Percentiles rank a stretch among this genome's conserved stretches.
Evolutionary conservation across 2,113 vertebrate species (phyloP).

Genomic region (Mola mola): DNA sequence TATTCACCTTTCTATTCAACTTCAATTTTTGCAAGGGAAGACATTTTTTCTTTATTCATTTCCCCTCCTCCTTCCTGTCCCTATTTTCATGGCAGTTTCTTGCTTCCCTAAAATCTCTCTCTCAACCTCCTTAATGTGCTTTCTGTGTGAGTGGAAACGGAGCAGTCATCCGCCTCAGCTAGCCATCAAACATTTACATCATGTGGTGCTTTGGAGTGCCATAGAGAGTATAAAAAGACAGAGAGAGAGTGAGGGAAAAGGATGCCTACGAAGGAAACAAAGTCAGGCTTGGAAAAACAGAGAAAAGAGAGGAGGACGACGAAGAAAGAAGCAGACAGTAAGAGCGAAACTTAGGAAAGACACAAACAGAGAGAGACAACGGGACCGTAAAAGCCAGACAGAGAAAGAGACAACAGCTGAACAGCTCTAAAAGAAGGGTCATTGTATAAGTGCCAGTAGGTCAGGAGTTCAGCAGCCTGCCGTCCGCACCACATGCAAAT

Average conservation of each 20-base stretch:
- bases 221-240: slow-evolving; percentile 23
- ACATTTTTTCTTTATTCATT: slow-evolving; percentile 1
- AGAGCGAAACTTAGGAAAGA: slow-evolving; percentile 16
- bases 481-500: slow-evolving; percentile 14
- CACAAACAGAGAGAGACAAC: slow-evolving; percentile 10
- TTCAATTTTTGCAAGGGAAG: not conserved
- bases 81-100: slow-evolving; percentile 14
- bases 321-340: slow-evolving; percentile 4
- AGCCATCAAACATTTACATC: slow-evolving; percentile 73
- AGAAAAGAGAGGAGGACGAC: not conserved
- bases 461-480: slow-evolving; percentile 64
- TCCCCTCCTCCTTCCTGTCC: not conserved
- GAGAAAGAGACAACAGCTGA: slow-evolving; percentile 29
- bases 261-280: slow-evolving; percentile 27
- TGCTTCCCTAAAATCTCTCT: slow-evolving; percentile 4
- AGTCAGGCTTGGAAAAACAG: slow-evolving; percentile 14
- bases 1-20: not conserved
- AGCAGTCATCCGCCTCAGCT: slow-evolving; percentile 28
- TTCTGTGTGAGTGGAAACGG: slow-evolving; percentile 54
- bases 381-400: slow-evolving; percentile 11
- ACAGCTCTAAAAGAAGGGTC: slow-evolving; percentile 52
- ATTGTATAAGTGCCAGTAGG: slow-evolving; percentile 58
- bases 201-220: slow-evolving; percentile 38
- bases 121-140: slow-evolving; percentile 48
- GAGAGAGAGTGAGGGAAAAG: slow-evolving; percentile 10